These are phyloP conservation scores for Embidobia sp. DNA, from an alignment of 2,888 invertebrate genomes.

Conservation along the genomic window DNA sequence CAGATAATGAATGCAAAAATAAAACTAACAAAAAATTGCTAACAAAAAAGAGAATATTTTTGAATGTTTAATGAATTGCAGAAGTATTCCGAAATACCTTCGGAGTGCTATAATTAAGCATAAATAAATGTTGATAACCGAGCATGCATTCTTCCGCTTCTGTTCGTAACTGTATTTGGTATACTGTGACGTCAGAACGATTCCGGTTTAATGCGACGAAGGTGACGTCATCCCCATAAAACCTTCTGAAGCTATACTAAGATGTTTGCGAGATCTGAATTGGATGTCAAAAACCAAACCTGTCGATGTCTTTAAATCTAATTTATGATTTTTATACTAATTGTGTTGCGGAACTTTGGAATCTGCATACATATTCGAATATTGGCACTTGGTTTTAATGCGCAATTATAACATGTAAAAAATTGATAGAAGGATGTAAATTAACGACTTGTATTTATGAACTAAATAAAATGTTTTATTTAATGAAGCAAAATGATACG, in stretches of 20 bases:
- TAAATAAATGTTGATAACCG: constrained; percentile 41
- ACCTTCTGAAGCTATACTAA: constrained; percentile 51
- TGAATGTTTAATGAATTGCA: neutral
- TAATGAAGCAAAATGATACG: too few species aligned
- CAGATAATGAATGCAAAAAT: too few species aligned
- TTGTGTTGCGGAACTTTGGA: too few species aligned
- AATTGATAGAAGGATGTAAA: too few species aligned
- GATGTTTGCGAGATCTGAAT: constrained; percentile 15
- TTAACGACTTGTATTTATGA: too few species aligned
- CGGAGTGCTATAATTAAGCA: constrained; percentile 15
- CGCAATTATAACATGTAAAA: too few species aligned
- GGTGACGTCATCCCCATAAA: constrained; percentile 73
- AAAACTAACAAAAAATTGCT: neutral
- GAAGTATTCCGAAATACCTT: constrained; percentile 12
- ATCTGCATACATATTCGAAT: too few species aligned
- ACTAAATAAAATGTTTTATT: too few species aligned
- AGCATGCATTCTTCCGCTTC: constrained; percentile 35
- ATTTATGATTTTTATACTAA: too few species aligned
- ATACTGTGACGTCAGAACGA: constrained; percentile 67
- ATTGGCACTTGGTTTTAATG: too few species aligned
- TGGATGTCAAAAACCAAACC: constrained; percentile 8
- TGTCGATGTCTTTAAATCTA: neutral
- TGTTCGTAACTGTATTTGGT: constrained; percentile 55
- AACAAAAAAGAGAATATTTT: too few species aligned
- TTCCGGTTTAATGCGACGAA: constrained; percentile 67